Evolutionary conservation across 2,113 vertebrate species (phyloP).

Genomic region (Tamias sibiricus): DNA sequence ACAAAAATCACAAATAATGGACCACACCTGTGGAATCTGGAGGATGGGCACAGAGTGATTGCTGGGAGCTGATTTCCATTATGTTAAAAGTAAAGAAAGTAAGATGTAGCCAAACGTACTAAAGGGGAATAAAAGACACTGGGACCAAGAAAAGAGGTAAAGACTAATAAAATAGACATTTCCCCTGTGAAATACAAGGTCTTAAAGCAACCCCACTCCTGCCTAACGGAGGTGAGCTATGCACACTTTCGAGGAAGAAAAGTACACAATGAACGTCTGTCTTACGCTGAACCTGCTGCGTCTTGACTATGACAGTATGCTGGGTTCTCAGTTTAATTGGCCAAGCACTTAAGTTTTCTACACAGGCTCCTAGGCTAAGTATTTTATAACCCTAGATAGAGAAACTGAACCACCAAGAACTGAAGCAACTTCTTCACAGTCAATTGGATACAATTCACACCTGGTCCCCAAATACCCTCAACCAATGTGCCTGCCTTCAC

Average conservation of each 20-base stretch:
- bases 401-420: not conserved
- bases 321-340: not conserved
- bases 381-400: not conserved
- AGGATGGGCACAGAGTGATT: not conserved
- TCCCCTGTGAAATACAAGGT: not conserved
- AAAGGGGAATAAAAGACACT: not conserved
- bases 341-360: not conserved
- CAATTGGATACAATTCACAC: not conserved
- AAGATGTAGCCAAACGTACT: not conserved
- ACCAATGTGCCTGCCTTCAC: fast-evolving
- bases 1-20: not conserved
- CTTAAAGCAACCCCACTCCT: not conserved
- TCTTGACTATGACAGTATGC: not conserved
- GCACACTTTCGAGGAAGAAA: not conserved
- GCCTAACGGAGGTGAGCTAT: not conserved
- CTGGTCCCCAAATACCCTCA: not conserved
- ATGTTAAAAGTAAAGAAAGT: not conserved
- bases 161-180: too few species aligned
- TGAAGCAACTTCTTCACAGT: not conserved
- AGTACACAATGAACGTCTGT: not conserved
- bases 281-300: not conserved
- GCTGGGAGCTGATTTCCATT: not conserved
- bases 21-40: not conserved
- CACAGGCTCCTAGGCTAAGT: not conserved
- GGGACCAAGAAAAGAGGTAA: too few species aligned